Evolutionary conservation across 2,888 invertebrate species (phyloP).

Genomic region (Cataglyphis livida): DNA sequence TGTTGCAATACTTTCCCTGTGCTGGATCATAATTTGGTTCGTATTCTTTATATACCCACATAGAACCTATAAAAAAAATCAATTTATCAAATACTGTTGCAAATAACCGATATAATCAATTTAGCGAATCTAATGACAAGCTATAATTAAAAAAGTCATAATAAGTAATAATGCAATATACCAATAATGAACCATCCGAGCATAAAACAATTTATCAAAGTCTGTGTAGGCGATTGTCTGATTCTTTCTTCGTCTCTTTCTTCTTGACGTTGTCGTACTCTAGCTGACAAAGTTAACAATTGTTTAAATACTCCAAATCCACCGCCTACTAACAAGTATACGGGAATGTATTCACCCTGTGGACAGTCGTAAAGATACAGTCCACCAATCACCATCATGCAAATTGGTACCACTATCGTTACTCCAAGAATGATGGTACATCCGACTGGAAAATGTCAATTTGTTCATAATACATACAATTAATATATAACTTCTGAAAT

Average conservation of each 20-base stretch:
- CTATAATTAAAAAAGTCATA: neutral
- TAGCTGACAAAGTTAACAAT: conserved; percentile 87
- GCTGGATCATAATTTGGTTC: conserved; percentile 87
- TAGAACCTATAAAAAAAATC: conserved; percentile 86
- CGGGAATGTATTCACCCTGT: conserved; percentile 89
- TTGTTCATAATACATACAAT: neutral
- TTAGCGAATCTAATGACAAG: neutral
- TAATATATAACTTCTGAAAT: neutral
- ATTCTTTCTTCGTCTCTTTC: conserved; percentile 87
- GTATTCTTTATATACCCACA: conserved; percentile 90
- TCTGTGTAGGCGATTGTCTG: conserved; percentile 87
- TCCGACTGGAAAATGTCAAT: conserved; percentile 87
- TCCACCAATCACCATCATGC: conserved; percentile 90
- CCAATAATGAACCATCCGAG: conserved; percentile 91
- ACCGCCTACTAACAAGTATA: conserved; percentile 90
- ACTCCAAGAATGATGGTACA: conserved; percentile 89
- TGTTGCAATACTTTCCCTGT: conserved; percentile 88
- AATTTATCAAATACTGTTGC: neutral
- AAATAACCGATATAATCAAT: neutral
- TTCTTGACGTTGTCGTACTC: conserved; percentile 87
- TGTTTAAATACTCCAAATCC: conserved; percentile 89
- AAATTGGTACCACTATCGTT: conserved; percentile 89
- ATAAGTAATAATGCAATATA: conserved; percentile 71
- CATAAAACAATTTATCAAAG: conserved; percentile 88
- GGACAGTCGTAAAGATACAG: conserved; percentile 89